phyloP scores from a whole-genome alignment of 2,888 invertebrate species.

The Drosophila paranaensis region DNA sequence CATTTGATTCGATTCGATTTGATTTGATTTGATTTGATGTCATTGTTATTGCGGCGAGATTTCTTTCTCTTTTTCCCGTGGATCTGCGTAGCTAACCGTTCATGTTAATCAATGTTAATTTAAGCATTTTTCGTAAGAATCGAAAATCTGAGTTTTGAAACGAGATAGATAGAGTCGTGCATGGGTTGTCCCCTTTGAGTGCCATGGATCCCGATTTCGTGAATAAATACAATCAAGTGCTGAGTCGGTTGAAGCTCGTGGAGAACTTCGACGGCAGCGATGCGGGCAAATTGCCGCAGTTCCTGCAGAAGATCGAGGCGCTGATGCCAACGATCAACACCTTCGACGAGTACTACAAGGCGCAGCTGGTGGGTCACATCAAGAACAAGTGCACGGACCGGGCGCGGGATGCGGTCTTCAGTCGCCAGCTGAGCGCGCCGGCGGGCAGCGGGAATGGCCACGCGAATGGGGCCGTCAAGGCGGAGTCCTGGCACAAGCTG shows the following conservation, averaged over 20 bases:
- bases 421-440: slow-evolving; percentile 64
- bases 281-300: slow-evolving; percentile 64
- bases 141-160: slow-evolving; percentile 42
- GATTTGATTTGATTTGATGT: slow-evolving; percentile 19
- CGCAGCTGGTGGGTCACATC: slow-evolving; percentile 62
- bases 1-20: neutral
- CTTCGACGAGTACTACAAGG: slow-evolving; percentile 70
- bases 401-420: slow-evolving; percentile 70
- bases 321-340: slow-evolving; percentile 62
- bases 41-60: slow-evolving; percentile 20
- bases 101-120: slow-evolving; percentile 80
- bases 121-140: slow-evolving; percentile 79
- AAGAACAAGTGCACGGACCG: slow-evolving; percentile 75
- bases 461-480: slow-evolving; percentile 36
- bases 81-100: slow-evolving; percentile 60
- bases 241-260: slow-evolving; percentile 64
- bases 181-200: neutral
- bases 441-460: slow-evolving; percentile 39
- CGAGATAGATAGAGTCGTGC: slow-evolving; percentile 21
- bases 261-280: slow-evolving; percentile 73
- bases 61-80: slow-evolving; percentile 9
- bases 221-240: slow-evolving; percentile 70
- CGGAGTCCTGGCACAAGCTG: slow-evolving; percentile 66
- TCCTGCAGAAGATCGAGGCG: slow-evolving; percentile 65
- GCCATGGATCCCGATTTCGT: slow-evolving; percentile 72